These are phyloP conservation scores for Euplagia quadripunctaria DNA, from an alignment of 2,888 invertebrate genomes.

Conservation along the genomic window DNA sequence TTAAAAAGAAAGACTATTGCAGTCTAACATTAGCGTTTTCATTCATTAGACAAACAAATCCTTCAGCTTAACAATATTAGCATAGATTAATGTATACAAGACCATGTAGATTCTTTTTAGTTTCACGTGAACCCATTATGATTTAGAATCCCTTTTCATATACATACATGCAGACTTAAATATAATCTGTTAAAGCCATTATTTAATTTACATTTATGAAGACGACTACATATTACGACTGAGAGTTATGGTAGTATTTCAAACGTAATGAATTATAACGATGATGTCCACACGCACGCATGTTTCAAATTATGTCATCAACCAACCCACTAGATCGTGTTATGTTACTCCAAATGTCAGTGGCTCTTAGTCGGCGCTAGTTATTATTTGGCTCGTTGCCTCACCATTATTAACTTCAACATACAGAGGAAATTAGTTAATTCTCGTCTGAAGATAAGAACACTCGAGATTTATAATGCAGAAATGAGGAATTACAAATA, in stretches of 20 bases:
- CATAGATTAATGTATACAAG: not conserved
- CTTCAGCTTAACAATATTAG: not conserved
- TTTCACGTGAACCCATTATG: not conserved
- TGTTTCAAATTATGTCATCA: constrained; percentile 81
- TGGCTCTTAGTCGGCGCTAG: constrained; percentile 66
- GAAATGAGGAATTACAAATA: constrained; percentile 47
- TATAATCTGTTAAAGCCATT: constrained; percentile 34
- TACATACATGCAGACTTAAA: constrained; percentile 10
- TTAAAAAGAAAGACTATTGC: too few relatives aligned
- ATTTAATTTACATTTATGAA: constrained; percentile 48
- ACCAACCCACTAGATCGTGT: constrained; percentile 70
- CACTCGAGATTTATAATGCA: constrained; percentile 40
- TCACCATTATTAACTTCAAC: constrained; percentile 70
- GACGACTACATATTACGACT: constrained; percentile 35
- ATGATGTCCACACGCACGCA: constrained; percentile 67
- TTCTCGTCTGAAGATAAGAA: constrained; percentile 50
- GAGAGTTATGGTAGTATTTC: constrained; percentile 58
- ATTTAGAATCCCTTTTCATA: constrained; percentile 17
- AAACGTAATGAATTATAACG: constrained; percentile 69
- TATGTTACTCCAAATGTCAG: constrained; percentile 75
- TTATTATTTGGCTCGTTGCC: constrained; percentile 83
- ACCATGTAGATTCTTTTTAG: not conserved
- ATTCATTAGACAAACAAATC: not conserved
- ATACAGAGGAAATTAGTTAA: constrained; percentile 59
- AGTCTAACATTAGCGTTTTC: too few relatives aligned